Percentiles rank a stretch among this genome's conserved stretches.
Conservation (phyloP, 2,888 invertebrate species). For the Tolmerus cingulatus region DNA sequence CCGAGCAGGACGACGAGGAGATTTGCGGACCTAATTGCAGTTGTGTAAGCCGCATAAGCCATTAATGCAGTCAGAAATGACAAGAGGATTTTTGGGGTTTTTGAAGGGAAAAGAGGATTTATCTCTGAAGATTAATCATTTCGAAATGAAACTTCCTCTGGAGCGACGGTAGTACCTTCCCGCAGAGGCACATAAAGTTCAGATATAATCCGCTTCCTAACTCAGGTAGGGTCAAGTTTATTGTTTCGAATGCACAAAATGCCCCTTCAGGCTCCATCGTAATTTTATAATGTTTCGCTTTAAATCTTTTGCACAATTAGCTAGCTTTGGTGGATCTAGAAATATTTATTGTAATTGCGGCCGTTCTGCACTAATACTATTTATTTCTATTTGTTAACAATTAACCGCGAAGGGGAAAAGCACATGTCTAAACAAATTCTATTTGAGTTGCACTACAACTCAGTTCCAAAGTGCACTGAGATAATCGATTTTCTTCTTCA, state of each 20-base stretch:
- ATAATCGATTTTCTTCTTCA: background rate
- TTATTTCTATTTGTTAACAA: background rate
- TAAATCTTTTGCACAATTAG: background rate
- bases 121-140: slow-evolving; percentile 21
- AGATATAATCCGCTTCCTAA: background rate
- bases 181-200: slow-evolving; percentile 3
- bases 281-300: background rate
- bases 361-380: background rate
- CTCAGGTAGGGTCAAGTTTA: background rate
- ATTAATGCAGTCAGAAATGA: slow-evolving; percentile 39
- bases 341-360: background rate
- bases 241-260: background rate
- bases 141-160: slow-evolving; percentile 2
- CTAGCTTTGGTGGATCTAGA: background rate
- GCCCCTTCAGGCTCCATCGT: background rate
- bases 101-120: background rate
- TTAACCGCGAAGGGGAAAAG: background rate
- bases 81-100: background rate
- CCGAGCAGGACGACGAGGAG: background rate
- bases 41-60: slow-evolving; percentile 38
- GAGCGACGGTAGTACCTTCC: background rate
- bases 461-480: background rate
- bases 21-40: slow-evolving; percentile 37
- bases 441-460: background rate
- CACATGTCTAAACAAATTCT: background rate